Percentiles rank a stretch among this genome's conserved stretches.
Evolutionary conservation across 1,140 invertebrate species (phyloP).

Genomic region (Drosophila willistoni): DNA sequence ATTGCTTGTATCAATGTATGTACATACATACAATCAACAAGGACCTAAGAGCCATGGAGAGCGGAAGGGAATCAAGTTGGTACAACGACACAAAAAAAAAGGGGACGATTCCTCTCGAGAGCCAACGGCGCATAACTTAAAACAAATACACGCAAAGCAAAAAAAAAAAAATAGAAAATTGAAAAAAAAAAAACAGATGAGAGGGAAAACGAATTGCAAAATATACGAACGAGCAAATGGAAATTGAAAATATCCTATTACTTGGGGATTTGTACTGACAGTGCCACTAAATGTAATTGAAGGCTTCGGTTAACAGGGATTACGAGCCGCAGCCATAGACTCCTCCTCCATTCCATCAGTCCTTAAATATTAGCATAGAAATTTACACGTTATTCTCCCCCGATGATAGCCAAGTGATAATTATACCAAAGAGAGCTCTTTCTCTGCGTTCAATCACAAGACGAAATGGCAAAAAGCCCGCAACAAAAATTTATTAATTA

Average conservation of each 20-base stretch:
- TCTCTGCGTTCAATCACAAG: slow-evolving; percentile 1
- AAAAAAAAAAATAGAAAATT: slow-evolving; percentile 2
- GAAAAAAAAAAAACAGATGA: slow-evolving; percentile 1
- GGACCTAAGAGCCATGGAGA: slow-evolving; percentile 4
- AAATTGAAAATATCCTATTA: slow-evolving; percentile 76
- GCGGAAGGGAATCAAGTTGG: background rate
- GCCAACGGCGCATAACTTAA: slow-evolving; percentile 56
- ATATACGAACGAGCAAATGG: slow-evolving; percentile 56
- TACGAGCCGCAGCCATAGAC: background rate
- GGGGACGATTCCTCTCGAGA: slow-evolving; percentile 44
- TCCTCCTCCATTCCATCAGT: background rate
- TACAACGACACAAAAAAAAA: slow-evolving; percentile 14
- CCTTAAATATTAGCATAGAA: slow-evolving; percentile 54
- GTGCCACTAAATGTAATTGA: slow-evolving; percentile 56
- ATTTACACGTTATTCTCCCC: slow-evolving; percentile 45
- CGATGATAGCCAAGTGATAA: slow-evolving; percentile 55
- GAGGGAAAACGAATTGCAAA: slow-evolving; percentile 38
- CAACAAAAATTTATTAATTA: slow-evolving; percentile 64
- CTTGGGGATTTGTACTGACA: slow-evolving; percentile 64
- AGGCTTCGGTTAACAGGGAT: slow-evolving; percentile 53
- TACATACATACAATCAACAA: slow-evolving; percentile 35
- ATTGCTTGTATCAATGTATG: slow-evolving; percentile 49
- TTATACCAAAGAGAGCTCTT: slow-evolving; percentile 32
- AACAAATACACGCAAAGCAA: slow-evolving; percentile 47
- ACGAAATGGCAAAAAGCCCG: slow-evolving; percentile 38